Base-by-base conservation (phyloP, 2,888 invertebrate species). In the Macrophya annulata region DNA sequence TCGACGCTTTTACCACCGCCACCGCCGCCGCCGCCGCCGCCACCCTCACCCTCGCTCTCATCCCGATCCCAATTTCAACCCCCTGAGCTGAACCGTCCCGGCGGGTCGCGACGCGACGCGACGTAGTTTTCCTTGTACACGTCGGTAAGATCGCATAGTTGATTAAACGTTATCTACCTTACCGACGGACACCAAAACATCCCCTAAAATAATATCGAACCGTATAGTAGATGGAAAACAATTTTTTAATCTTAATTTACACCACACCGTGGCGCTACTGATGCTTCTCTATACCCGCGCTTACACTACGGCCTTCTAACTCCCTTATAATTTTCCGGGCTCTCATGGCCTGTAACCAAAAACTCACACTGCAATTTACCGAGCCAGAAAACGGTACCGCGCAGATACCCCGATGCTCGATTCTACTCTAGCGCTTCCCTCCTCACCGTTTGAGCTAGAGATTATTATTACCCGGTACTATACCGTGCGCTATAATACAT, bases 11-110 rank as follows among this genome's bases (percentile, higher is more conserved):
- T 45, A n/a, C 74, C 77, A 55, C 55, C n/a, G 31, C 15, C 72
- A 40, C 40, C 71, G 17, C 71, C 8, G 43, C n/a, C 86, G 84
- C 76, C 40, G 17, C 87, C 86, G 85, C 86, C 84, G 25, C 55
- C 17, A 55, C n/a, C 8, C n/a, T n/a, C n/a, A 17, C 6, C 4
- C 17, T 17, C 4, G 5, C 51, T 1, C 15, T 15, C 8, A 8
- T n/a, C 5, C 6, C 17, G 17, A 0, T 5, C 51, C 51, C 51
- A 4, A 3, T 31, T 31, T 31, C 31, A 31, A 43, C 43, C 43
- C 51, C 51, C 6, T 1, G 17, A 51, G 51, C 51, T 51, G 0
- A 51, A 55, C n/a, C 55, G 55, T 55, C 55, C 55, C 21, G 62
- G 9, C 62, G 62, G 21, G 3, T 31, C 31, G 62, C 9, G 21